These are phyloP conservation scores for Anomalospiza imberbis DNA, from an alignment of 2,797 vertebrate genomes.

Conservation along the genomic window DNA sequence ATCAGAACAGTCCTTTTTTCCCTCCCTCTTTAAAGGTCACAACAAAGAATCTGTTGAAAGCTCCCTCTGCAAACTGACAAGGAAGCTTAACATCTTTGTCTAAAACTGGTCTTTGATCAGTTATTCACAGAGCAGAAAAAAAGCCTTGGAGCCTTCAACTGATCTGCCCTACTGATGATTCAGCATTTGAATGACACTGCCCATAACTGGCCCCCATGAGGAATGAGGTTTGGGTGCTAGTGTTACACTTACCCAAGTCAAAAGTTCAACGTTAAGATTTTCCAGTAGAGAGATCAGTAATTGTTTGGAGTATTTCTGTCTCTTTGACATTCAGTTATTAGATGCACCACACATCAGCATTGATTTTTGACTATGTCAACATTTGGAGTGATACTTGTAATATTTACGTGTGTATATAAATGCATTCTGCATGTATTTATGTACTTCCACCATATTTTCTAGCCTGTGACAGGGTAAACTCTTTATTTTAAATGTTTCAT, in stretches of 20 bases:
- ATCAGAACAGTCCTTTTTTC: neutral
- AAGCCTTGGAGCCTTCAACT: neutral
- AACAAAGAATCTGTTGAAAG: neutral
- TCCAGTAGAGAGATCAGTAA: neutral
- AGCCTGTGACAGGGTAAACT: neutral
- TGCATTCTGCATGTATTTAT: neutral
- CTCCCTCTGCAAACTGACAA: neutral
- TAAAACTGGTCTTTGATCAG: neutral
- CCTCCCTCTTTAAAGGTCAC: neutral
- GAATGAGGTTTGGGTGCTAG: neutral
- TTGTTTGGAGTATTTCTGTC: neutral
- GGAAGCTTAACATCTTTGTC: neutral
- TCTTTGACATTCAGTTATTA: neutral
- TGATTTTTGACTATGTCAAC: neutral
- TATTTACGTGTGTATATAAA: neutral
- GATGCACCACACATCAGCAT: neutral
- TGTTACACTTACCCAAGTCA: neutral
- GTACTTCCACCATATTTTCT: neutral
- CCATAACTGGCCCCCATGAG: neutral
- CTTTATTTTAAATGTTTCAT: neutral
- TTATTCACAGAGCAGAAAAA: neutral
- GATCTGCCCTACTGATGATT: neutral
- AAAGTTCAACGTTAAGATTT: neutral
- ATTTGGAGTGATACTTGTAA: neutral
- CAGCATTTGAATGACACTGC: neutral